Evolutionary conservation across 2,797 vertebrate species (phyloP), one percentile per base, ranked within the genome.

Genomic region (Amblyopsis hoosieri): DNA sequence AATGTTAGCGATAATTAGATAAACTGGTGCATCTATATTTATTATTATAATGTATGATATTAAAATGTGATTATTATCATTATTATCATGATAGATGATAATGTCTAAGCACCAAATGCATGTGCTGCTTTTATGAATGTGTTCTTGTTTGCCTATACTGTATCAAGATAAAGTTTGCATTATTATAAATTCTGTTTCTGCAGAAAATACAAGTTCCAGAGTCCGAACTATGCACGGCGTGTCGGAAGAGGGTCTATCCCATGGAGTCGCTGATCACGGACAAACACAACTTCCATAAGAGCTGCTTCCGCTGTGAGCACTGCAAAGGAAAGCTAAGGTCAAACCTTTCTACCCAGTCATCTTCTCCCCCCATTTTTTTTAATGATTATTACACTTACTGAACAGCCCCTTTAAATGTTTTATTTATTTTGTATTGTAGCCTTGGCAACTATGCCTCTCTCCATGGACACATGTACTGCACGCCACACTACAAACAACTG

Each of bases 381-480:
- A 31, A 12, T 49, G 42, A 13, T 15, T 7, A 17, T 29, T 56
- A 4, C 49, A 0, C 13, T 56, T 29, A 12, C 1, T 47, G 0
- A 45, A 29, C 29, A 56, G 62, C 78, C 54, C 45, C 37, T 12
- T 13, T 10, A 42, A 23, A 23, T 23, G 23, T 23, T 23, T 23
- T 23, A 23, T 23, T 23, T 23, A 23, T 23, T 61, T 47, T 66
- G 37, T 64, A 82, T 86, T 6, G 37, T 76, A 99, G 97, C 83
- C 93, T 99, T 79, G 97, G 96, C 87, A 99, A 95, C 92, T 99
- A 97, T 0, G 96, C 97, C 75, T 97, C 98, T 94, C 98, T 98
- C 90, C 96, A 97, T 91, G 97, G 97, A 94, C 94, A 94, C 82
- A 95, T 98, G 92, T 99, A 99, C 80, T 99, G 98, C 88, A 98